Evolutionary conservation across 2,888 invertebrate species (phyloP).

Genomic region (Brachylomia viminalis): DNA sequence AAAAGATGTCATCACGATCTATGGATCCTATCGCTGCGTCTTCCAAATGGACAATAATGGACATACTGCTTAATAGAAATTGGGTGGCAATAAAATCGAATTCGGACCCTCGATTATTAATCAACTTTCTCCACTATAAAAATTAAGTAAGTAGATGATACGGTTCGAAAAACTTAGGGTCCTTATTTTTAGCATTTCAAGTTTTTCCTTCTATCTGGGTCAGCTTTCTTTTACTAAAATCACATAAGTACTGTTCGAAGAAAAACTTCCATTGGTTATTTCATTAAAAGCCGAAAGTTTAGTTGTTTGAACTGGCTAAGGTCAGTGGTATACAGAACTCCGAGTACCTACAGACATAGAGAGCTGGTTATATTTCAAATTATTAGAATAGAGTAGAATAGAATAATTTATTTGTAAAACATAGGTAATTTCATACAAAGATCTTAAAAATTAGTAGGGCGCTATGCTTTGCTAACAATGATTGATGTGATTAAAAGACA

Average conservation of each 20-base stretch:
- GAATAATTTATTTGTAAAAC: too few species aligned
- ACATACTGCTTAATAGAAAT: neutral
- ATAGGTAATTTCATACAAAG: too few species aligned
- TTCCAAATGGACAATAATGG: neutral
- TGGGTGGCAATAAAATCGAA: neutral
- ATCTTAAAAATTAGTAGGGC: too few species aligned
- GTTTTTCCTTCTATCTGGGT: neutral
- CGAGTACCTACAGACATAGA: neutral
- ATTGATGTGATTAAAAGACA: too few species aligned
- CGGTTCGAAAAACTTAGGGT: conserved; percentile 3
- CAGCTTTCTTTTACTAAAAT: conserved; percentile 15
- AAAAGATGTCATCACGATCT: neutral
- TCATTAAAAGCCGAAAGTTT: conserved; percentile 18
- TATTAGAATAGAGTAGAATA: too few species aligned
- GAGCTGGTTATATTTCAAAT: too few species aligned
- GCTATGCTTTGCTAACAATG: too few species aligned
- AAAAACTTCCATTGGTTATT: conserved; percentile 35
- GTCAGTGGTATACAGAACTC: neutral
- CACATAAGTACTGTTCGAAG: conserved; percentile 11
- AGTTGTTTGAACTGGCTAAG: neutral
- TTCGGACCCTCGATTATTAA: neutral
- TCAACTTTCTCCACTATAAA: conserved; percentile 1
- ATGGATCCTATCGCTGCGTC: neutral
- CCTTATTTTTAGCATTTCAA: conserved; percentile 1
- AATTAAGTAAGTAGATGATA: conserved; percentile 11